Evolutionary conservation across 1,140 invertebrate species (phyloP).

Genomic region (Drosophila sp.): DNA sequence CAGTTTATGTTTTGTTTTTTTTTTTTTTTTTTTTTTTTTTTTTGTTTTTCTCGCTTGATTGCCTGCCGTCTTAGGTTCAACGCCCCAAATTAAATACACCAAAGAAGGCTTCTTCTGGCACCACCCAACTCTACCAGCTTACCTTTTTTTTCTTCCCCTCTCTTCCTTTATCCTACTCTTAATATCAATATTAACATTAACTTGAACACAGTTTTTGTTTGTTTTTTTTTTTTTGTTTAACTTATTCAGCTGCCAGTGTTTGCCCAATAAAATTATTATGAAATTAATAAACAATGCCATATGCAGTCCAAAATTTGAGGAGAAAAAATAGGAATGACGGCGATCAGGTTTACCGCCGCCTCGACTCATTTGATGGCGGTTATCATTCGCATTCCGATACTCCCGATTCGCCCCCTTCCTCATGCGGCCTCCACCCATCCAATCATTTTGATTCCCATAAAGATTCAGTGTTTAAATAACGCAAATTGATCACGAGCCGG

Average conservation of each 20-base stretch:
- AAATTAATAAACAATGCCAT: constrained; percentile 12
- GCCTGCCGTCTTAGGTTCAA: constrained; percentile 34
- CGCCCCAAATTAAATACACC: constrained; percentile 7
- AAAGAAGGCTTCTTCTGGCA: background rate
- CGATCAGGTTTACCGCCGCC: constrained; percentile 10
- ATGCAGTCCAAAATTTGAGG: background rate
- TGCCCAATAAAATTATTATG: constrained; percentile 12
- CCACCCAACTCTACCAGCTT: background rate
- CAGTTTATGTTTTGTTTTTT: no score
- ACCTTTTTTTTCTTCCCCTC: background rate
- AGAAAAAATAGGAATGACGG: constrained; percentile 1
- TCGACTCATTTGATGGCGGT: background rate
- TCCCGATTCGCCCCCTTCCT: background rate
- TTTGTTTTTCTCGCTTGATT: constrained; percentile 26
- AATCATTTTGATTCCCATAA: constrained; percentile 13
- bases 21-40: no score
- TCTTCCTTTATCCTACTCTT: background rate
- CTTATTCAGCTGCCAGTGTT: constrained; percentile 8
- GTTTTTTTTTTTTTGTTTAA: background rate
- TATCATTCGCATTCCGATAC: constrained; percentile 13
- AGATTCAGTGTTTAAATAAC: constrained; percentile 59
- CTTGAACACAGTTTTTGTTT: background rate
- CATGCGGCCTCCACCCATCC: background rate
- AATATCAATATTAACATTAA: constrained; percentile 3
- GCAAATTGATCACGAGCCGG: constrained; percentile 62